Evolutionary conservation across 1,140 invertebrate genomes (phyloP).

Genomic region (Drosophila dunni): DNA sequence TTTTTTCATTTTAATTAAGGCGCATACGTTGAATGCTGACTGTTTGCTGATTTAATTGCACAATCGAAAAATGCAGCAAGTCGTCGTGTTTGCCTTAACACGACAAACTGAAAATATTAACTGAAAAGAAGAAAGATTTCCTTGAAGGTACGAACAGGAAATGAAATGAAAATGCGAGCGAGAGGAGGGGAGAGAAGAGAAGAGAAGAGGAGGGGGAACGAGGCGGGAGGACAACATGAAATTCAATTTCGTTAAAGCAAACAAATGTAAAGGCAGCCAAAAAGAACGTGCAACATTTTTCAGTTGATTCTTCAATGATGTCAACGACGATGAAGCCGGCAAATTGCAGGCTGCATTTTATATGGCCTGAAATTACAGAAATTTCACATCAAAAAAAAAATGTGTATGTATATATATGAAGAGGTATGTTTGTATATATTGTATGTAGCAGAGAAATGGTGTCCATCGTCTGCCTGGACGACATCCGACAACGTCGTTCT

Average conservation of each 20-base stretch:
- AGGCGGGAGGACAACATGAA: slow-evolving; percentile 48
- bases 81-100: slow-evolving; percentile 74
- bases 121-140: slow-evolving; percentile 14
- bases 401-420: no score
- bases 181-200: neutral
- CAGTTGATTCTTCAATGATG: slow-evolving; percentile 56
- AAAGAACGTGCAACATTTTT: slow-evolving; percentile 54
- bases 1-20: slow-evolving; percentile 78
- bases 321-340: slow-evolving; percentile 48
- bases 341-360: slow-evolving; percentile 81
- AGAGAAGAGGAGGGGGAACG: neutral
- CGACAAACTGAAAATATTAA: slow-evolving; percentile 77
- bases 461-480: slow-evolving; percentile 26
- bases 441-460: slow-evolving; percentile 52
- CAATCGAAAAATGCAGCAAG: slow-evolving; percentile 68
- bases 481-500: slow-evolving; percentile 61
- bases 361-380: slow-evolving; percentile 73
- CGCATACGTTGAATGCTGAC: slow-evolving; percentile 51
- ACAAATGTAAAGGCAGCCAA: slow-evolving; percentile 52
- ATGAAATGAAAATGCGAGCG: no score
- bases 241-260: slow-evolving; percentile 80
- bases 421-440: no score
- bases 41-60: slow-evolving; percentile 81
- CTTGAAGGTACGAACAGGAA: no score
- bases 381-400: slow-evolving; percentile 46